A percentile compares a stretch with the other conserved stretches of the same genome.
Conservation (phyloP, 2,797 vertebrate species). For the Liasis olivaceus region DNA sequence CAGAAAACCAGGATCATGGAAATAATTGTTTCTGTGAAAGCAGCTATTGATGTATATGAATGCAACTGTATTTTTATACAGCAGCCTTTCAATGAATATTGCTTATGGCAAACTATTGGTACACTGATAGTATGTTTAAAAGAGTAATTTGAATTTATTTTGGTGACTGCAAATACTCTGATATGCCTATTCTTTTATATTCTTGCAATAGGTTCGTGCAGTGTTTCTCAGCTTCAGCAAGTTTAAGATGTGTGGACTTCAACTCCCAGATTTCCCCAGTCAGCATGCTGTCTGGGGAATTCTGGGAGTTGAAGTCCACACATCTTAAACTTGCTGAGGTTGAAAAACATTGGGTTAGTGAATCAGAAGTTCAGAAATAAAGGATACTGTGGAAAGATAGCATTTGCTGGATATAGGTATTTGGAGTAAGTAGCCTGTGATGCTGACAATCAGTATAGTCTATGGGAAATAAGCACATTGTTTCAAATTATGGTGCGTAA, state of each 20-base stretch:
- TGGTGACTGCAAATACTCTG: background rate
- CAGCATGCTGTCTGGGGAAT: too few species aligned
- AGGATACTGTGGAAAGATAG: background rate
- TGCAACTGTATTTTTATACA: background rate
- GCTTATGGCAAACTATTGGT: background rate
- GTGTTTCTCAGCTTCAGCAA: too few species aligned
- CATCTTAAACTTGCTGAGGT: too few species aligned
- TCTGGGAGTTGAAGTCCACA: too few species aligned
- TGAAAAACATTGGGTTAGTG: too few species aligned
- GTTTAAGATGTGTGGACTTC: too few species aligned
- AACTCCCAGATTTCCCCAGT: too few species aligned
- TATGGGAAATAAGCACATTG: background rate
- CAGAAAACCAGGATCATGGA: background rate
- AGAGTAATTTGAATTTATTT: background rate
- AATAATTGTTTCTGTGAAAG: background rate
- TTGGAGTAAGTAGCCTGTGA: background rate
- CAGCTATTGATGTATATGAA: background rate
- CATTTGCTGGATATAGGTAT: background rate
- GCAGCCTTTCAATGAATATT: background rate
- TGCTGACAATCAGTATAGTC: background rate
- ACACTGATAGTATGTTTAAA: background rate
- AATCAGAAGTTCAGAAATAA: background rate
- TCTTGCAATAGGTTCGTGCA: background rate
- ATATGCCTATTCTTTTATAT: background rate
- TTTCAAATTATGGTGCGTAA: background rate